Evolutionary conservation across 2,113 vertebrate species (phyloP).

Genomic region (Dromaius novaehollandiae): DNA sequence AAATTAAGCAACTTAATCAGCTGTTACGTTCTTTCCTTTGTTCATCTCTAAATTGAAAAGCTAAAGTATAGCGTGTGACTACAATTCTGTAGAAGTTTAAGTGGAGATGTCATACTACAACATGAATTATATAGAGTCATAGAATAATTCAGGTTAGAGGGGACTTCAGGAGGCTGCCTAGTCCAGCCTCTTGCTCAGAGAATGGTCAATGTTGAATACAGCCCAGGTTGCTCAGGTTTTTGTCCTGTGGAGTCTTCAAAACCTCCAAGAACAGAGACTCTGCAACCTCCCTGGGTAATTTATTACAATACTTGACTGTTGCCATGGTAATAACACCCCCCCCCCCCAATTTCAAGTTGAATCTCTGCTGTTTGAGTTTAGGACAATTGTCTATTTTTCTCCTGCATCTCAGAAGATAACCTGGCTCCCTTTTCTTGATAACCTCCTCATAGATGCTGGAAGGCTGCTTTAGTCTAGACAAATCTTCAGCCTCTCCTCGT

Average conservation of each 20-base stretch:
- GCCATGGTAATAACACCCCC: fast-evolving
- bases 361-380: not conserved
- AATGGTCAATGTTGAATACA: not conserved
- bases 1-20: not conserved
- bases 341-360: not conserved
- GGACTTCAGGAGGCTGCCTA: not conserved
- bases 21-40: not conserved
- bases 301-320: not conserved
- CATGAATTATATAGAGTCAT: not conserved
- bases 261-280: not conserved
- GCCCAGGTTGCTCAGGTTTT: not conserved
- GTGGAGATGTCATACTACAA: not conserved
- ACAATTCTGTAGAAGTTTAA: not conserved
- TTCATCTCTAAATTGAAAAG: not conserved
- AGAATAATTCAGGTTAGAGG: not conserved
- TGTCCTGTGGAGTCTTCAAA: not conserved
- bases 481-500: not conserved
- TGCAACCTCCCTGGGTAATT: not conserved
- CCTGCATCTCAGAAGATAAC: not conserved
- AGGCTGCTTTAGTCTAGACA: not conserved
- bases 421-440: not conserved
- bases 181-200: not conserved
- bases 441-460: not conserved
- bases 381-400: not conserved
- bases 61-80: not conserved